Percentiles rank a stretch among this genome's conserved stretches.
These are phyloP conservation scores for Gryllus bimaculatus DNA, from an alignment of 1,140 invertebrate genomes.

Conservation along the genomic window DNA sequence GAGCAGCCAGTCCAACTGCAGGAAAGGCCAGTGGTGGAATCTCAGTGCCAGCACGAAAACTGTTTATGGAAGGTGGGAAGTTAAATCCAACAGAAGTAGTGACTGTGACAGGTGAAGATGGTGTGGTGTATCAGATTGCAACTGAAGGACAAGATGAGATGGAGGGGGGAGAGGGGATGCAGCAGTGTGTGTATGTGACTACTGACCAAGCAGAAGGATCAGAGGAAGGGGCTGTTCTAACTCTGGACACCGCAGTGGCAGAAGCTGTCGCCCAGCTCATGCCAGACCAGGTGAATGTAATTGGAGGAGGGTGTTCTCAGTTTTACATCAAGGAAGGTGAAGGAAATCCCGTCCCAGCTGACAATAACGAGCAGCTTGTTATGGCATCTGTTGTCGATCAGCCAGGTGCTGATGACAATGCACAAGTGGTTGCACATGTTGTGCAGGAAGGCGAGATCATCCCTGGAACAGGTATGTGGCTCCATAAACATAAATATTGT, in stretches of 20 bases:
- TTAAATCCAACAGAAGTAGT: constrained; percentile 35
- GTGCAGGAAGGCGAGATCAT: constrained; percentile 69
- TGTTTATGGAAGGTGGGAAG: constrained; percentile 22
- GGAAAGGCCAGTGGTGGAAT: constrained; percentile 13
- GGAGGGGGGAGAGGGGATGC: constrained; percentile 15
- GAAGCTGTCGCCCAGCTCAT: constrained; percentile 42
- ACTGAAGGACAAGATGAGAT: constrained; percentile 10
- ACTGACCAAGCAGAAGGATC: constrained; percentile 46
- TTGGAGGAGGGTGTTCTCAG: constrained; percentile 31
- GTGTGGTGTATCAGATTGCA: constrained; percentile 46
- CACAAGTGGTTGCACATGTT: constrained; percentile 71
- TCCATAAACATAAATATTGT: neutral
- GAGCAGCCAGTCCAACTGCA: constrained; percentile 8
- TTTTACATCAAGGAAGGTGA: constrained; percentile 48
- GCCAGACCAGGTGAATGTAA: constrained; percentile 34
- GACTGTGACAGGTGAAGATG: constrained; percentile 43
- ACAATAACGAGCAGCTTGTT: constrained; percentile 35
- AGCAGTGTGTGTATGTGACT: constrained; percentile 53
- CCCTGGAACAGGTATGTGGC: constrained; percentile 40
- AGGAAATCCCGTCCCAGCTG: constrained; percentile 16
- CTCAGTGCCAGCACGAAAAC: constrained; percentile 16
- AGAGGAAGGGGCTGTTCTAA: constrained; percentile 49
- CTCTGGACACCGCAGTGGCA: constrained; percentile 49
- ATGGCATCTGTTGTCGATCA: constrained; percentile 18
- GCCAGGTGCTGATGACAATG: constrained; percentile 25